These are phyloP conservation scores for Actias luna DNA, from an alignment of 2,888 invertebrate species.

Conservation along the genomic window DNA sequence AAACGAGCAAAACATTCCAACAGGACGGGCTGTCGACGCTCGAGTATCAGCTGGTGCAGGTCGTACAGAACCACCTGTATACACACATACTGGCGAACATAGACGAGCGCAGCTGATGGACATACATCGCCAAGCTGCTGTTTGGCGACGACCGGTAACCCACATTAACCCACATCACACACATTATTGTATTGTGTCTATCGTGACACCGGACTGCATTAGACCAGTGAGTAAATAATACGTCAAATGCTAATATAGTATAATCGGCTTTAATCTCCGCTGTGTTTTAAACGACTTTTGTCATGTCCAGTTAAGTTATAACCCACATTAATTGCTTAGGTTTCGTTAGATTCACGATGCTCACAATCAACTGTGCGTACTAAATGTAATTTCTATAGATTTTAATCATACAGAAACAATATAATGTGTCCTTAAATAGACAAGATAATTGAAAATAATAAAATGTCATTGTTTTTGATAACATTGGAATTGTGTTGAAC, in stretches of 20 bases:
- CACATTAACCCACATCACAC: no score
- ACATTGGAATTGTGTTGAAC: no score
- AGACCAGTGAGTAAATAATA: not conserved
- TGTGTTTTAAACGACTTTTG: not conserved
- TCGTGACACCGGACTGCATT: not conserved
- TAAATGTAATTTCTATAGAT: not conserved
- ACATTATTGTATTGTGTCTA: not conserved
- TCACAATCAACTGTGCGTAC: not conserved
- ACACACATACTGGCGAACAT: slow-evolving; percentile 92
- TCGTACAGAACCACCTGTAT: slow-evolving; percentile 87
- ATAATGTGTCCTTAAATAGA: no score
- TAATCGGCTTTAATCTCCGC: not conserved
- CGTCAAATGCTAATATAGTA: no score
- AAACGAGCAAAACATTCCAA: slow-evolving; percentile 90
- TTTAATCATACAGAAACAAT: no score
- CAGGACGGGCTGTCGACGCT: slow-evolving; percentile 94
- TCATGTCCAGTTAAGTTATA: no score
- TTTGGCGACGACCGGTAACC: slow-evolving; percentile 76
- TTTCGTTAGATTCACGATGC: no score
- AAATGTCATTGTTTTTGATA: no score
- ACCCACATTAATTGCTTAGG: no score
- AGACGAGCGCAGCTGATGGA: slow-evolving; percentile 88
- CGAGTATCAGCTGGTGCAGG: slow-evolving; percentile 87
- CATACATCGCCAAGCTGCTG: slow-evolving; percentile 78
- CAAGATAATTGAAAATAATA: no score